phyloP scores from a whole-genome alignment of 2,797 vertebrate species.

The Catharus ustulatus region DNA sequence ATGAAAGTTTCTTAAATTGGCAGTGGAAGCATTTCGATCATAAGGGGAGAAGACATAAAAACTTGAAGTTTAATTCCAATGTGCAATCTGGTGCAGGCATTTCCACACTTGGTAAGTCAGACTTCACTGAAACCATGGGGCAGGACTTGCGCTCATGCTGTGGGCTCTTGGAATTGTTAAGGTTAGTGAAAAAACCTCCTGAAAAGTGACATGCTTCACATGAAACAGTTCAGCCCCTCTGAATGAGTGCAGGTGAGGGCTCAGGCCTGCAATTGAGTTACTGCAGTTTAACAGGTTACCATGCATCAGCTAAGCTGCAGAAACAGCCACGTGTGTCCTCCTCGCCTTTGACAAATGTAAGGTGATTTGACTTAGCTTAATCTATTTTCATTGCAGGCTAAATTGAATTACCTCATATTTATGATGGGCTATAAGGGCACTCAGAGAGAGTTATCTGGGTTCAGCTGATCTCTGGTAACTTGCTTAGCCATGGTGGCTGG shows the following conservation, averaged over 20 bases:
- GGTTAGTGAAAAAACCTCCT: not conserved
- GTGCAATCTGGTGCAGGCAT: not conserved
- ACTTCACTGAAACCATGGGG: not conserved
- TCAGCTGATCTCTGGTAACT: conserved; percentile 56
- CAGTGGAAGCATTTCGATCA: not conserved
- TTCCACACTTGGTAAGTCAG: not conserved
- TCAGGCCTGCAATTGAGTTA: conserved; percentile 59
- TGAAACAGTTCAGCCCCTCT: not conserved
- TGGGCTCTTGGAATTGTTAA: not conserved
- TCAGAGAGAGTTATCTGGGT: conserved; percentile 53
- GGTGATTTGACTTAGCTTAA: conserved; percentile 68
- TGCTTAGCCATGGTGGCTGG: conserved; percentile 39
- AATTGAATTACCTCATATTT: conserved; percentile 70
- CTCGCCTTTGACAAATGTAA: conserved; percentile 60
- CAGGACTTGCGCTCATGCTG: not conserved
- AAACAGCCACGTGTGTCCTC: conserved; percentile 8
- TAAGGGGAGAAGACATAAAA: not conserved
- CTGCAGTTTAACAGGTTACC: conserved; percentile 35
- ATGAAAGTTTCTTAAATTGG: not conserved
- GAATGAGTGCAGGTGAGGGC: conserved; percentile 30
- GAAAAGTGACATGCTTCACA: not conserved
- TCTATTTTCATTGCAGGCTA: conserved; percentile 67
- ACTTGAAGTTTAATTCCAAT: not conserved
- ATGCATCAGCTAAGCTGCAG: conserved; percentile 43
- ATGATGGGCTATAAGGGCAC: conserved; percentile 58